A percentile compares a stretch with the other conserved stretches of the same genome.
These are phyloP conservation scores for Magallana nippona DNA, from an alignment of 2,888 invertebrate genomes.

Conservation along the genomic window DNA sequence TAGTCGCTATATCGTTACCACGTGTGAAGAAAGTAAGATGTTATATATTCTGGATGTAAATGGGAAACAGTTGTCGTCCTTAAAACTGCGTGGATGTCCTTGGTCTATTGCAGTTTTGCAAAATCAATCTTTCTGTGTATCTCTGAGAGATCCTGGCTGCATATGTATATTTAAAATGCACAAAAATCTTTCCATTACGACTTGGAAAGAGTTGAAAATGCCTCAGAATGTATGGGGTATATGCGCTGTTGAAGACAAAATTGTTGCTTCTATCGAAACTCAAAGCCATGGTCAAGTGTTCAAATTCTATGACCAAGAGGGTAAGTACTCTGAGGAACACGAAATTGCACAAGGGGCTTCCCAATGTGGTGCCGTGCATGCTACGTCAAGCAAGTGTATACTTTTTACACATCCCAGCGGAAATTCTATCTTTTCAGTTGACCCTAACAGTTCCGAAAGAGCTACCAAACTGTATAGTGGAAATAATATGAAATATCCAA, in stretches of 20 bases:
- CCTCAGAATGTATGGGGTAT: background rate
- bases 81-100: background rate
- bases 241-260: background rate
- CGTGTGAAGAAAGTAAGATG: background rate
- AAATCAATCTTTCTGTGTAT: background rate
- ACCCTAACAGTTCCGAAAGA: background rate
- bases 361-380: background rate
- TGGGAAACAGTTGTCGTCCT: background rate
- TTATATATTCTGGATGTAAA: background rate
- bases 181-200: background rate
- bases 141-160: background rate
- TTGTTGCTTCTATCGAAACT: background rate
- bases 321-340: background rate
- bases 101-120: background rate
- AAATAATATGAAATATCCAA: background rate
- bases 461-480: background rate
- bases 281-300: background rate
- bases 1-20: background rate
- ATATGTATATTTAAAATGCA: background rate
- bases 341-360: background rate
- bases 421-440: background rate
- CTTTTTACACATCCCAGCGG: background rate
- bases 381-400: background rate
- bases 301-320: background rate
- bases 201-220: background rate